phyloP scores from a whole-genome alignment of 2,888 invertebrate species.

The Drosophila villosipedis region DNA sequence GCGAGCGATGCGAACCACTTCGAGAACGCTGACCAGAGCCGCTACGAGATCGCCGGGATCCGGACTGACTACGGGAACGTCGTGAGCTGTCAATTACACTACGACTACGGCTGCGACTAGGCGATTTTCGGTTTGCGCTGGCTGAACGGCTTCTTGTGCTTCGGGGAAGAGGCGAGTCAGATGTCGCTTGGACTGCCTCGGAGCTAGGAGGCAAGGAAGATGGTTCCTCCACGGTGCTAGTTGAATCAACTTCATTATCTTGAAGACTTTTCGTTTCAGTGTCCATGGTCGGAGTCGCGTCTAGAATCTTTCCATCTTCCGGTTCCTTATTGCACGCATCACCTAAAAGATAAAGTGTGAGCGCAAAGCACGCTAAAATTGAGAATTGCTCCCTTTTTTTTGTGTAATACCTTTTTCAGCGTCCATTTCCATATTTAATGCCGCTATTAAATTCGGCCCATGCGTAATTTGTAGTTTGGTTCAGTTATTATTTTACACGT shows the following conservation, averaged over 20 bases:
- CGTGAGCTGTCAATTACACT: constrained; percentile 41
- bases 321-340: constrained; percentile 22
- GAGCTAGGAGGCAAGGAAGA: not conserved
- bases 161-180: constrained; percentile 33
- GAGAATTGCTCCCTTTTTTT: constrained; percentile 23
- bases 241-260: constrained; percentile 54
- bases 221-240: constrained; percentile 30
- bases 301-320: constrained; percentile 21
- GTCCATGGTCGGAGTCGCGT: not conserved
- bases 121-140: constrained; percentile 73
- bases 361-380: constrained; percentile 38
- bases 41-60: constrained; percentile 46
- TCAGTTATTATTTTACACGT: not conserved
- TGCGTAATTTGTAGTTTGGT: constrained; percentile 2
- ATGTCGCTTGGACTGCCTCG: constrained; percentile 15
- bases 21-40: constrained; percentile 44
- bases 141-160: constrained; percentile 58
- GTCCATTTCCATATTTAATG: constrained; percentile 33
- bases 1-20: constrained; percentile 57
- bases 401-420: constrained; percentile 46
- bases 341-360: constrained; percentile 36
- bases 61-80: constrained; percentile 74
- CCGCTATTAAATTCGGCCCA: constrained; percentile 13
- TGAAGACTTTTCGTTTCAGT: constrained; percentile 31
- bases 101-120: constrained; percentile 56